phyloP scores from a whole-genome alignment of 2,797 vertebrate genomes.

The Steatocranus sp. region DNA sequence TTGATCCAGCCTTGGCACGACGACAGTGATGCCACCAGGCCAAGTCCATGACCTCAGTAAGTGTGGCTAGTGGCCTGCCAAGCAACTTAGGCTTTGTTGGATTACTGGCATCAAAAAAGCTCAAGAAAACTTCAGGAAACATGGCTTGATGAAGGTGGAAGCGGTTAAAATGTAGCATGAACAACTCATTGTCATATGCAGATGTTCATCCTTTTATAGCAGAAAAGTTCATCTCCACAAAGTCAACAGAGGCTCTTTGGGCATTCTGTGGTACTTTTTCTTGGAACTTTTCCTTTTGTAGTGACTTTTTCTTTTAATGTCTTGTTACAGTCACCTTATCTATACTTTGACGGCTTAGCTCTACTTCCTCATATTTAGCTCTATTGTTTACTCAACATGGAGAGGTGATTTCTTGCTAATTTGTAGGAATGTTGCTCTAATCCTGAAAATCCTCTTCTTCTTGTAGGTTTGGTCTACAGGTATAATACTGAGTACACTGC shows the following conservation, averaged over 20 bases:
- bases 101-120: neutral
- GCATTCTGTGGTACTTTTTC: neutral
- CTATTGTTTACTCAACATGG: neutral
- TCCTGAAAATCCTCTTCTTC: neutral
- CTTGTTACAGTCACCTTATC: neutral
- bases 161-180: neutral
- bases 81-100: neutral
- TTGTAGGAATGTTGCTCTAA: neutral
- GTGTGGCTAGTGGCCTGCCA: neutral
- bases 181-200: neutral
- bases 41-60: neutral
- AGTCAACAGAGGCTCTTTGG: neutral
- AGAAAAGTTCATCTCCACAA: neutral
- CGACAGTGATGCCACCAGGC: neutral
- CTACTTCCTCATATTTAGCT: neutral
- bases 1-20: neutral
- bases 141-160: neutral
- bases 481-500: neutral
- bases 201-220: accelerated
- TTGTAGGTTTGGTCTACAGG: neutral
- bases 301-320: neutral
- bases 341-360: neutral
- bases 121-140: neutral
- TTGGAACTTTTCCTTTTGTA: neutral
- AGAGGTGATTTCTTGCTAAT: neutral